Conservation (phyloP, 2,888 invertebrate species). For the Dascillus cervinus region DNA sequence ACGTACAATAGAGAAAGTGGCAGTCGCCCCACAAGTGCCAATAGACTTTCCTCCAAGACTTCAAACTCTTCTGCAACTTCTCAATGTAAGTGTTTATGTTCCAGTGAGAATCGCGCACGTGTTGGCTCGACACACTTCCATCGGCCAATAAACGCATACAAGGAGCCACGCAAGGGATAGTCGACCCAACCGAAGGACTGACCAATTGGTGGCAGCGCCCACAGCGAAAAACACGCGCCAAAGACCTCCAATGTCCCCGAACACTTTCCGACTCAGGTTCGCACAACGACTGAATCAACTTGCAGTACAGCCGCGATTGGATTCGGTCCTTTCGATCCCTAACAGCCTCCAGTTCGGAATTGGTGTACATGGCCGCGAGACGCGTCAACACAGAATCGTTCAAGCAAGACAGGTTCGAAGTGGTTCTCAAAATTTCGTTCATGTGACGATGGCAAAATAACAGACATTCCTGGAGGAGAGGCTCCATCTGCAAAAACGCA, state of each 20-base stretch:
- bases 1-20: constrained; percentile 75
- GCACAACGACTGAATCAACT: constrained; percentile 69
- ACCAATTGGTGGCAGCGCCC: constrained; percentile 67
- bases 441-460: constrained; percentile 80
- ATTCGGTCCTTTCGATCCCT: constrained; percentile 85
- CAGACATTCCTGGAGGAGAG: constrained; percentile 77
- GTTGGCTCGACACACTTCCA: constrained; percentile 65
- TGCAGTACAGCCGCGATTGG: constrained; percentile 75
- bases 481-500: constrained; percentile 91
- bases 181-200: constrained; percentile 59
- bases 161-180: constrained; percentile 64
- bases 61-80: constrained; percentile 67
- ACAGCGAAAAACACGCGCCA: constrained; percentile 71
- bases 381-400: constrained; percentile 70
- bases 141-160: constrained; percentile 65
- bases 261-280: constrained; percentile 69
- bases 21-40: constrained; percentile 92
- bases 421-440: constrained; percentile 77
- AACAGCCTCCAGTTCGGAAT: constrained; percentile 75
- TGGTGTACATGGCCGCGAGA: constrained; percentile 80
- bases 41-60: constrained; percentile 78
- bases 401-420: constrained; percentile 80
- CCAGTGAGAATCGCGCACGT: constrained; percentile 70
- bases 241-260: constrained; percentile 72
- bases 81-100: constrained; percentile 73